Percentiles rank a stretch among this genome's conserved stretches.
phyloP scores from a whole-genome alignment of 1,140 invertebrate genomes.

The Zaprionus taronus region DNA sequence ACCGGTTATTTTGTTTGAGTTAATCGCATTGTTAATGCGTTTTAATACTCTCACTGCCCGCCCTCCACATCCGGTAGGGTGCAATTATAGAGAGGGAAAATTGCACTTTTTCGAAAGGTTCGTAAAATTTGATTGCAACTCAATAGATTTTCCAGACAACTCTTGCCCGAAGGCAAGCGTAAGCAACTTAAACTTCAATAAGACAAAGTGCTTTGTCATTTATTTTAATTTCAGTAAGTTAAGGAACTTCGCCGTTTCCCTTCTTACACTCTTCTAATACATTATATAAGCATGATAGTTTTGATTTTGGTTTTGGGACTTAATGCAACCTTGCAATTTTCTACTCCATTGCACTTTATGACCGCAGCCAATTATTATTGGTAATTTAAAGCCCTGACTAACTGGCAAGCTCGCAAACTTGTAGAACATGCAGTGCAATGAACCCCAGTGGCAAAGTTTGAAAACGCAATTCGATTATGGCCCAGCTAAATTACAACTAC shows the following conservation, averaged over 20 bases:
- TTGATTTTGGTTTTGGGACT: conserved; percentile 35
- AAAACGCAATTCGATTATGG: conserved; percentile 46
- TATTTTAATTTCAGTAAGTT: background rate
- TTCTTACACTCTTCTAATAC: conserved; percentile 4
- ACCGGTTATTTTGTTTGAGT: conserved; percentile 33
- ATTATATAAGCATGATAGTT: conserved; percentile 1
- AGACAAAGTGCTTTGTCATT: background rate
- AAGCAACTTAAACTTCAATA: background rate
- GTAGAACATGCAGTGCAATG: conserved; percentile 48
- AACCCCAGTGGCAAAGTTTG: conserved; percentile 39
- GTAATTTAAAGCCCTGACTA: conserved; percentile 57
- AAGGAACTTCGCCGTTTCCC: conserved; percentile 2
- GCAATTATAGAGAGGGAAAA: conserved; percentile 34
- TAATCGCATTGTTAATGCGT: conserved; percentile 12
- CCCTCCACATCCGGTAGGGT: conserved; percentile 27
- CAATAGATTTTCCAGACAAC: background rate
- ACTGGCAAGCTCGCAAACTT: conserved; percentile 30
- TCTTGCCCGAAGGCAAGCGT: conserved; percentile 24
- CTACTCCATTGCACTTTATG: conserved; percentile 69
- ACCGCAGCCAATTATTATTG: conserved; percentile 62
- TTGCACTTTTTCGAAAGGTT: conserved; percentile 41
- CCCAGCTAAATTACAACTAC: conserved; percentile 29
- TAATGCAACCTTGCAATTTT: conserved; percentile 75
- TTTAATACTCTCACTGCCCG: conserved; percentile 33
- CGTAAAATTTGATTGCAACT: background rate